These are phyloP conservation scores for Drosophila bifasciata DNA, from an alignment of 1,140 invertebrate genomes.

Conservation along the genomic window DNA sequence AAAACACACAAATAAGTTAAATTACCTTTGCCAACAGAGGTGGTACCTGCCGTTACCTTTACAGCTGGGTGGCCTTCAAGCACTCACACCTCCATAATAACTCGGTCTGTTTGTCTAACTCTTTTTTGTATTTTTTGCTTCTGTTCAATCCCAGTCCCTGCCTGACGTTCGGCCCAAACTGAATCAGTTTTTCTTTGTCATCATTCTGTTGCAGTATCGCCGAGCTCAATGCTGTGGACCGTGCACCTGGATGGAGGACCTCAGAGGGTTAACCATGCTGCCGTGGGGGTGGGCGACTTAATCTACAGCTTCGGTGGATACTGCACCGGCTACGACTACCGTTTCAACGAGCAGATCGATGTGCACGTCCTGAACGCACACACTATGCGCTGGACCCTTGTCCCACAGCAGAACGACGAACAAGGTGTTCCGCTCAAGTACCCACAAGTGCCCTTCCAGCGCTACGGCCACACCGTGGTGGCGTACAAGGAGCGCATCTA, in stretches of 20 bases:
- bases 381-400: slow-evolving; percentile 86
- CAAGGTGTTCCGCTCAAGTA: slow-evolving; percentile 77
- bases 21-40: slow-evolving; percentile 9
- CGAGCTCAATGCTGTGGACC: slow-evolving; percentile 89
- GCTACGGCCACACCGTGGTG: slow-evolving; percentile 94
- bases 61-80: slow-evolving; percentile 42
- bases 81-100: slow-evolving; percentile 27
- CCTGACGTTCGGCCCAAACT: no score
- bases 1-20: not conserved
- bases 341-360: slow-evolving; percentile 90
- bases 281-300: slow-evolving; percentile 91
- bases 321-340: slow-evolving; percentile 91
- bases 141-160: not conserved
- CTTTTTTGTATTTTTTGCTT: slow-evolving; percentile 14
- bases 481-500: slow-evolving; percentile 90
- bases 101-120: slow-evolving; percentile 29
- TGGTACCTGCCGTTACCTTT: slow-evolving; percentile 14
- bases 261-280: slow-evolving; percentile 92
- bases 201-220: not conserved
- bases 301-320: slow-evolving; percentile 97
- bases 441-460: slow-evolving; percentile 85
- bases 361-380: slow-evolving; percentile 93
- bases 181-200: not conserved
- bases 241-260: slow-evolving; percentile 91
- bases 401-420: slow-evolving; percentile 68